Base-by-base conservation (phyloP, 2,113 vertebrate genomes). In the Sisor rabdophorus region DNA sequence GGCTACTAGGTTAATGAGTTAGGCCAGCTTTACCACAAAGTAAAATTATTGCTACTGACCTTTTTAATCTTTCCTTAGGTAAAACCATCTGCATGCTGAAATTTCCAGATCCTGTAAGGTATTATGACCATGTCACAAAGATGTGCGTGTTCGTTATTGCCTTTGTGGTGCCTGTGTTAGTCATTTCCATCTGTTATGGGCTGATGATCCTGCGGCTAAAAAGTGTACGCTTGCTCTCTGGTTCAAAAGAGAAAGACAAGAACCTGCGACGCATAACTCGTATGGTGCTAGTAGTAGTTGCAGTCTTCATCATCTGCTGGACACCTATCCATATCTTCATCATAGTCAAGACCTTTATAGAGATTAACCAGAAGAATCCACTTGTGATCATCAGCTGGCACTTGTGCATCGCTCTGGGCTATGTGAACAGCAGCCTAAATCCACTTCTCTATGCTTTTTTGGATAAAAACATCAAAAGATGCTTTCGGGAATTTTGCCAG, bases 251-350 rank as follows among this genome's bases (percentile, higher is more conserved):
- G 90, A 98, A 98, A 76, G 96, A 98, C 82, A 92, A 92, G 70
- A 95, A 94, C 82, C 74, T 98, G 82, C 92, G 95, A 8, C 93
- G 96, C 80, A 99, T 99, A 90, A 98, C 97, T 0, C 94, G 95
- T 84, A 98, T 99, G 97, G 97, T 99, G 68, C 92, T 99, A 84
- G 94, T 99, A 84, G 92, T 99, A 16, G 97, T 98, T 80, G 95
- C 95, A 0, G 96, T 93, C 85, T 99, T 99, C 89, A 95, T 99
- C 83, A 83, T 99, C 88, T 98, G 96, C 87, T 98, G 97, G 97
- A 96, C 96, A 0, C 97, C 97, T 81, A 99, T 99, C 87, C 97
- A 99, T 87, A 92, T 99, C 88, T 99, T 98, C 47, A 96, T 98
- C 89, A 99, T 99, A 0, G 80, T 98, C 86, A 96, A 89, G 90